Base-by-base conservation (phyloP, 2,113 vertebrate species). In the Microtus montanus region DNA sequence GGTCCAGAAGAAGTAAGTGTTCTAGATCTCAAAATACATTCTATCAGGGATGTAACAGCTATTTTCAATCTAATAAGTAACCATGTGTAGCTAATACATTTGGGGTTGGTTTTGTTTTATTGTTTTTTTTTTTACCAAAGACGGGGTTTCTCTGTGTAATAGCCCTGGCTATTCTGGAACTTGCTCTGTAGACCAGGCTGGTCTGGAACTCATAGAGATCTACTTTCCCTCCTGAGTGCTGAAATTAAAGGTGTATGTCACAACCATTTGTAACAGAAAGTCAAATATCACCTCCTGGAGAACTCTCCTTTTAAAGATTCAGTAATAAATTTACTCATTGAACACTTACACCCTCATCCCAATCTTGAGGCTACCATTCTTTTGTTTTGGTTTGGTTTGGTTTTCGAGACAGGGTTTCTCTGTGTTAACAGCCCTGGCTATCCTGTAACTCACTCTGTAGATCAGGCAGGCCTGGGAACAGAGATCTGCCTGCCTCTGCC, bases 11-110 rank as follows among this genome's bases (percentile, higher is more conserved):
- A 85, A 74, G 88, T 38, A 75, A 91, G 26, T 86, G 66, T 87
- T 90, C 15, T 63, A 92, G 44, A 71, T 73, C 80, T 92, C 63
- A 52, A 94, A 94, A 94, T 80, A 89, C 41, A 90, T 49, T 80
- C 54, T 74, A 91, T 47, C 61, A 47, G 30, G 70, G 90, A 91
- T 89, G 71, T 83, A 87, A 87, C 78, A n/a, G 78, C 58, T 70
- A 7, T 70, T 93, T 88, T 93, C 85, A 87, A 90, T 87, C 92
- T 87, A 93, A 68, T 94, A 96, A 95, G 61, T 91, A 47, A 95
- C 61, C 80, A 93, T 7, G 8, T 84, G 7, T 78, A 94, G 54
- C 44, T 70, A 89, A 96, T 80, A 38, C 22, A 88, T 90, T 94
- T 88, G 20, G 19, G 6, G 58, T 58, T 58, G 58, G 58, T 58